A percentile compares a stretch with the other conserved stretches of the same genome.
These are phyloP conservation scores for Hemicrepidius hirtus DNA, from an alignment of 2,888 invertebrate species.

Conservation along the genomic window DNA sequence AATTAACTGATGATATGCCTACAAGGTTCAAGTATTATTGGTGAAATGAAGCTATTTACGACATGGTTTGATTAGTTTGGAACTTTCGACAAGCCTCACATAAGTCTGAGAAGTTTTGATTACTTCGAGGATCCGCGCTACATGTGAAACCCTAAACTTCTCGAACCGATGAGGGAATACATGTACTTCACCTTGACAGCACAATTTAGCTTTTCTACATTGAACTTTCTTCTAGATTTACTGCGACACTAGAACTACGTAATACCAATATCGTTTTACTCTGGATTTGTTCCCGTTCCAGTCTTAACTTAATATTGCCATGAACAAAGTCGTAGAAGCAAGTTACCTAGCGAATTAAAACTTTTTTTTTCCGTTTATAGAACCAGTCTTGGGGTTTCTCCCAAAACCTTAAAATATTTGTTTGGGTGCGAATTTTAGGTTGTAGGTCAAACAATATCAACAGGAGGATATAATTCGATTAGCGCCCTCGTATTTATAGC, in stretches of 20 bases:
- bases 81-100: conserved; percentile 46
- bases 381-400: background rate
- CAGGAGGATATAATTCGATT: conserved; percentile 21
- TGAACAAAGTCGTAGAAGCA: too few relatives aligned
- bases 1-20: conserved; percentile 7
- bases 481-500: conserved; percentile 1
- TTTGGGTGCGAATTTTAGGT: background rate
- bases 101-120: conserved; percentile 50
- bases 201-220: conserved; percentile 51
- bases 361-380: too few relatives aligned
- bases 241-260: conserved; percentile 34
- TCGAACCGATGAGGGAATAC: conserved; percentile 45
- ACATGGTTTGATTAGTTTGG: conserved; percentile 50
- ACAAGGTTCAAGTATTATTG: conserved; percentile 19
- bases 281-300: background rate
- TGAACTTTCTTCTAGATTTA: conserved; percentile 43
- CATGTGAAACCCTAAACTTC: conserved; percentile 47
- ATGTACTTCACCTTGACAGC: conserved; percentile 50
- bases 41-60: conserved; percentile 38
- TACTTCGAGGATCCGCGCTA: conserved; percentile 47
- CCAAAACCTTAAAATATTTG: background rate
- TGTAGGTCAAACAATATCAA: conserved; percentile 17
- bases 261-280: conserved; percentile 22
- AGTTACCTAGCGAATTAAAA: too few relatives aligned
- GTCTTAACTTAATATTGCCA: too few relatives aligned